Conservation (phyloP, 2,888 invertebrate genomes). For the Drosophila hawaiiensis region DNA sequence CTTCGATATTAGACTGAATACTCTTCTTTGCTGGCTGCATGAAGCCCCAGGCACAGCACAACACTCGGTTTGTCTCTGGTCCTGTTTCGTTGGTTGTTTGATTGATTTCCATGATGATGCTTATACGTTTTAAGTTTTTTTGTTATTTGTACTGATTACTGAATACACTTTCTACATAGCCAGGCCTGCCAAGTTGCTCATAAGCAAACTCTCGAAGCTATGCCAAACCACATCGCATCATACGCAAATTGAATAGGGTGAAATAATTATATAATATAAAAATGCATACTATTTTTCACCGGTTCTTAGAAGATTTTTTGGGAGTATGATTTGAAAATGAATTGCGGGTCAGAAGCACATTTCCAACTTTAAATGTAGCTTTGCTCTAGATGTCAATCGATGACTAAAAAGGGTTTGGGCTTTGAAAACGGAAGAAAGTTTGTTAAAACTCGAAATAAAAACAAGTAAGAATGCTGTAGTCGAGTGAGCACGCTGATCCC, state of each 20-base stretch:
- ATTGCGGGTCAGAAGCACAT: too few species aligned
- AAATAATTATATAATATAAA: background rate
- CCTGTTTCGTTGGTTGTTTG: background rate
- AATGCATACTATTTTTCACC: background rate
- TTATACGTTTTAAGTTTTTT: background rate
- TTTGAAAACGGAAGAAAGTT: background rate
- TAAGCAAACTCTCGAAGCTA: background rate
- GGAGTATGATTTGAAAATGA: too few species aligned
- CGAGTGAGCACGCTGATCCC: too few species aligned
- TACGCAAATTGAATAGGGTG: background rate
- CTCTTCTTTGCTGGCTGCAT: background rate
- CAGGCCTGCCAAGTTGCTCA: slow-evolving; percentile 16
- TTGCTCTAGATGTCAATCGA: background rate
- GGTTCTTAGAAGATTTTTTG: background rate
- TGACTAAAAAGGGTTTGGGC: background rate
- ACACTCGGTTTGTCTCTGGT: slow-evolving; percentile 13
- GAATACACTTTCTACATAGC: background rate
- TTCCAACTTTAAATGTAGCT: too few species aligned
- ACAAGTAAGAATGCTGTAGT: background rate
- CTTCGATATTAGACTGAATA: background rate
- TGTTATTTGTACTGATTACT: background rate
- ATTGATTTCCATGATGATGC: slow-evolving; percentile 23
- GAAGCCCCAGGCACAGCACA: slow-evolving; percentile 50
- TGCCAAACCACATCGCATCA: slow-evolving; percentile 7
- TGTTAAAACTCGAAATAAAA: background rate